Percentiles rank a stretch among this genome's conserved stretches.
Conservation (phyloP, 2,113 vertebrate genomes). For the Genyomyrus donnyi region DNA sequence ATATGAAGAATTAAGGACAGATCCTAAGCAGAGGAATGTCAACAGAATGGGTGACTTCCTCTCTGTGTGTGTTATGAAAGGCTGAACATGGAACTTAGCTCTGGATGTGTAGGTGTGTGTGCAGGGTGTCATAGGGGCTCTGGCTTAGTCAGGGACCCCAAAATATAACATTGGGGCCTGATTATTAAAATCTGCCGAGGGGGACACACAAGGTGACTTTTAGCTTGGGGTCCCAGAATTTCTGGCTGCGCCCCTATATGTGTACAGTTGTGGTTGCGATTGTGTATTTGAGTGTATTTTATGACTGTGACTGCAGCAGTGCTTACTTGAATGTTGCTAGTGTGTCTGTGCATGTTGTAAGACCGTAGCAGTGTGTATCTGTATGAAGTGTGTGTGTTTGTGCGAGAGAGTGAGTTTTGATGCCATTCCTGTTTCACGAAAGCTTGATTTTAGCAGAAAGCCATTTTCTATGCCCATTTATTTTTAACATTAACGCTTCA, state of each 20-base stretch:
- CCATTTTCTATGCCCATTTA: background rate
- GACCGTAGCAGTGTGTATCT: background rate
- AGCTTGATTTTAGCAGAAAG: background rate
- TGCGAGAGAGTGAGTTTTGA: background rate
- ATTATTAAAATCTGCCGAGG: background rate
- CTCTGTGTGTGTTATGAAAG: background rate
- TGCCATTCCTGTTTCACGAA: background rate
- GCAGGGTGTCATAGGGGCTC: background rate
- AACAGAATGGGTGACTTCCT: background rate
- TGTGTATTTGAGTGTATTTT: background rate
- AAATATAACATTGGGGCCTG: background rate
- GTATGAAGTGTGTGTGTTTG: background rate
- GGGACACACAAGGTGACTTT: background rate
- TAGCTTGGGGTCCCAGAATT: background rate
- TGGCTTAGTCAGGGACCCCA: background rate
- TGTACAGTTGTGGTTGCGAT: background rate
- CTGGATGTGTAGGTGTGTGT: background rate
- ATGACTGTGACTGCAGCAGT: background rate
- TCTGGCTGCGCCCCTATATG: background rate
- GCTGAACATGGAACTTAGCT: background rate
- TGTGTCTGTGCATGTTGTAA: background rate
- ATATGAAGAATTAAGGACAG: background rate
- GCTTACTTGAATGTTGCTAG: background rate
- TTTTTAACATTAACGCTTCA: background rate
- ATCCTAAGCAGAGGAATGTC: background rate